Conservation (phyloP, 2,113 vertebrate genomes). For the Cottus gobio region DNA sequence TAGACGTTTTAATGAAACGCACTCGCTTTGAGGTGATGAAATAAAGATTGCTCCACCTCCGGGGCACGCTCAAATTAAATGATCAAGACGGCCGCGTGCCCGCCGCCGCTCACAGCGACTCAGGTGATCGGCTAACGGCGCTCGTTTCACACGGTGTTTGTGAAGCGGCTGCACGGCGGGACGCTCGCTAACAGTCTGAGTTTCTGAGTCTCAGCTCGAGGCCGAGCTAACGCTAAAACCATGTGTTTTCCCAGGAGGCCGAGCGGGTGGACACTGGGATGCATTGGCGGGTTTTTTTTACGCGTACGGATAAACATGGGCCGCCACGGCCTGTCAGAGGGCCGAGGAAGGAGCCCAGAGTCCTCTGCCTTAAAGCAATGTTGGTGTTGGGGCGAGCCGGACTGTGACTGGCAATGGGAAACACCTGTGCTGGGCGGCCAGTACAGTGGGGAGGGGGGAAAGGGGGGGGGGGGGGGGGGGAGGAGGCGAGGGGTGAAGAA, state of each 20-base stretch:
- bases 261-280: slow-evolving; percentile 77
- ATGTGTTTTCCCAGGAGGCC: slow-evolving; percentile 85
- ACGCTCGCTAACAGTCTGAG: not conserved
- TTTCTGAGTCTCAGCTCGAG: slow-evolving; percentile 28
- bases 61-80: slow-evolving; percentile 80
- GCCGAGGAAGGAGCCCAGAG: slow-evolving; percentile 83
- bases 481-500: slow-evolving; percentile 42
- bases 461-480: slow-evolving; percentile 5
- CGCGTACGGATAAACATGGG: slow-evolving; percentile 89
- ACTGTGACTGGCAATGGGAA: slow-evolving; percentile 87
- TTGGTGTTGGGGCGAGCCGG: slow-evolving; percentile 84
- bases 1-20: slow-evolving; percentile 81
- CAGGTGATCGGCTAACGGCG: slow-evolving; percentile 57
- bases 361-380: slow-evolving; percentile 84
- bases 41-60: slow-evolving; percentile 81
- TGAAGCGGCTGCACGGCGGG: too few relatives aligned
- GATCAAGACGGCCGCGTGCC: slow-evolving; percentile 76
- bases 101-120: slow-evolving; percentile 68
- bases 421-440: slow-evolving; percentile 86
- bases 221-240: slow-evolving; percentile 84
- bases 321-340: slow-evolving; percentile 85
- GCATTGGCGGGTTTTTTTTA: slow-evolving; percentile 85
- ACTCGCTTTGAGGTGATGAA: slow-evolving; percentile 80
- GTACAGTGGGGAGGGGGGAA: slow-evolving; percentile 46
- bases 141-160: slow-evolving; percentile 38